Base-by-base conservation (phyloP, 2,113 vertebrate species). In the Lepus timidus region DNA sequence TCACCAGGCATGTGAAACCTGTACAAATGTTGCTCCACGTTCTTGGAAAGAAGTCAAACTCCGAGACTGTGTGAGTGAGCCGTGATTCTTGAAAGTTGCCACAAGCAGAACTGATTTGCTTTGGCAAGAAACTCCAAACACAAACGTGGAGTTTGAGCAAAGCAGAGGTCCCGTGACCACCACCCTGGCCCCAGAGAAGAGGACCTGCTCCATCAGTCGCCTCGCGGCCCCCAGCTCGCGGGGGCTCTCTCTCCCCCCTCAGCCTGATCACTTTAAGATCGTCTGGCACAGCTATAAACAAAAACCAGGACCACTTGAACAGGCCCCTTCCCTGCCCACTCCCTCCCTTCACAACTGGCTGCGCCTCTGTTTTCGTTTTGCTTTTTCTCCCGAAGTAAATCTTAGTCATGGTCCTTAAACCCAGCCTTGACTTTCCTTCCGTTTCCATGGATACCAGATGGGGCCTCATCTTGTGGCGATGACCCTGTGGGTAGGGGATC, bases 41-140 rank as follows among this genome's bases (percentile, higher is more conserved):
- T 97, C 95, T 94, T 98, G 94, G 96, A 97, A 96, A 95, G 80
- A 81, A 96, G 91, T 98, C 96, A 98, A 88, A 96, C 95, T 95
- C 95, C 14, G 92, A 97, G 87, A 90, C 96, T 74, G 64, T 85
- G 76, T 13, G 31, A 86, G 91, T 65, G 92, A 97, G 96, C 95
- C 81, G n/a, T 22, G 62, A 55, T 95, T 95, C 93, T 96, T 96
- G 85, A 96, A 94, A 20, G 29, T 49, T 96, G 97, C 97, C 96
- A 97, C 96, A 97, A 97, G 96, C 96, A 88, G 96, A 78, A 97
- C 95, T 98, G 88, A 97, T 98, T 98, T 98, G 96, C 97, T 96
- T 98, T 98, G 98, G 98, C 97, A 97, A 97, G 97, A 96, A 96
- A 97, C 97, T 97, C 96, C 95, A 98, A 97, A 98, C 97, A 98